Conservation (phyloP, 2,888 invertebrate species). For the Eristalis tenax region DNA sequence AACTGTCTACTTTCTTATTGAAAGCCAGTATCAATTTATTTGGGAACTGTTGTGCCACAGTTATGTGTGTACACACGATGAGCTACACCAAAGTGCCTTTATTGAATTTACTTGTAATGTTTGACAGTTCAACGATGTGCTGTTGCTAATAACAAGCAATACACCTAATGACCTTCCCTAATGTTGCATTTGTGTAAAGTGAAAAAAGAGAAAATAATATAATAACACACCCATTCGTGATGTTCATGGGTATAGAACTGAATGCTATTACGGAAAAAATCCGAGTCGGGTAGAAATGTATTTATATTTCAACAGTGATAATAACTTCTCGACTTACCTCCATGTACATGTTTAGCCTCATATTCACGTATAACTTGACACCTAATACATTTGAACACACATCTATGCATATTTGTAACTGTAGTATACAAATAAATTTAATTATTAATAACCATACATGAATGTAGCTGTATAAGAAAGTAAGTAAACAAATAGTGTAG, state of each 20-base stretch:
- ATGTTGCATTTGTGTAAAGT: conserved; percentile 4
- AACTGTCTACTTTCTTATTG: no score
- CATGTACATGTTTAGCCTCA: background rate
- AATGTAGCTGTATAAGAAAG: conserved; percentile 27
- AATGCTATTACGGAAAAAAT: conserved; percentile 3
- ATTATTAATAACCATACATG: conserved; percentile 47
- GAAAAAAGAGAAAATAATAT: background rate
- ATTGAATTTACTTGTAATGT: no score
- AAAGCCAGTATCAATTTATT: no score
- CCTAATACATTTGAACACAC: background rate
- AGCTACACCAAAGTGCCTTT: no score
- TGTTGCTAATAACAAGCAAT: conserved; percentile 7
- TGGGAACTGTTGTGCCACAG: no score
- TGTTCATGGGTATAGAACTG: no score
- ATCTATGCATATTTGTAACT: background rate
- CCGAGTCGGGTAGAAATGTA: conserved; percentile 8
- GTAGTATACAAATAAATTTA: conserved; percentile 24
- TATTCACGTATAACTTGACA: background rate
- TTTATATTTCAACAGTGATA: background rate
- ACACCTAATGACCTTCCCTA: conserved; percentile 37
- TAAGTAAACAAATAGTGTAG: conserved; percentile 59
- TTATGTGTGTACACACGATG: no score
- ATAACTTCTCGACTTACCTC: conserved; percentile 41
- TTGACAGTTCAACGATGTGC: no score
- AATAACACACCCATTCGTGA: no score